These are phyloP conservation scores for Lytechinus pictus DNA, from an alignment of 35 echinoderm and acorn worm species.

Conservation along the genomic window DNA sequence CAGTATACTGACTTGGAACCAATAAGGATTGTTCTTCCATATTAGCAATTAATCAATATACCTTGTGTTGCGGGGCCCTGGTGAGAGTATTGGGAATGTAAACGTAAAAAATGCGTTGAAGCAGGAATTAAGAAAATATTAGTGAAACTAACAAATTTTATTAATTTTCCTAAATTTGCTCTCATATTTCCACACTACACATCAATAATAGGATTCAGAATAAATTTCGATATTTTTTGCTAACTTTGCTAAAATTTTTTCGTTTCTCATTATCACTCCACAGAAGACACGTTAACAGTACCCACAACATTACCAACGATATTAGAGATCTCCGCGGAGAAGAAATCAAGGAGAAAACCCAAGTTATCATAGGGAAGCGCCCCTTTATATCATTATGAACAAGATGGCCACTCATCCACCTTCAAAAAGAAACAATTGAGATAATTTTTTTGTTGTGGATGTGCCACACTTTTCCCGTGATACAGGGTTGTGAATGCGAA, in stretches of 20 bases:
- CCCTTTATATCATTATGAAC: neutral
- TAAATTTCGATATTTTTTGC: neutral
- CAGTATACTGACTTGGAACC: too few species aligned
- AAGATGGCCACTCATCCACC: neutral
- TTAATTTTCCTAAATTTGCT: too few species aligned
- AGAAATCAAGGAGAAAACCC: neutral
- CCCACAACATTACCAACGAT: neutral
- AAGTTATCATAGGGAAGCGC: neutral
- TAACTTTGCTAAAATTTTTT: neutral
- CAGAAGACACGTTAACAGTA: slow-evolving; percentile 10
- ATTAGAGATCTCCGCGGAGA: neutral
- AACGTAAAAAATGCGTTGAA: too few species aligned
- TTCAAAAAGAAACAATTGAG: neutral
- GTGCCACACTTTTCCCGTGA: neutral
- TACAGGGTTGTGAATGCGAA: neutral
- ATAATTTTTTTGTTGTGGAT: neutral
- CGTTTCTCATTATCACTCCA: neutral
- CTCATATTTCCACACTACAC: too few species aligned
- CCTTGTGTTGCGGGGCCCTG: too few species aligned
- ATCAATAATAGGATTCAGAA: too few species aligned
- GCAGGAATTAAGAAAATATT: too few species aligned
- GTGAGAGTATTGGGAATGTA: too few species aligned
- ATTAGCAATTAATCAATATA: too few species aligned
- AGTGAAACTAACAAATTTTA: too few species aligned
- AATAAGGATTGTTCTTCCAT: too few species aligned